Evolutionary conservation across 2,113 vertebrate species (phyloP).

Genomic region (Apeltes quadracus): DNA sequence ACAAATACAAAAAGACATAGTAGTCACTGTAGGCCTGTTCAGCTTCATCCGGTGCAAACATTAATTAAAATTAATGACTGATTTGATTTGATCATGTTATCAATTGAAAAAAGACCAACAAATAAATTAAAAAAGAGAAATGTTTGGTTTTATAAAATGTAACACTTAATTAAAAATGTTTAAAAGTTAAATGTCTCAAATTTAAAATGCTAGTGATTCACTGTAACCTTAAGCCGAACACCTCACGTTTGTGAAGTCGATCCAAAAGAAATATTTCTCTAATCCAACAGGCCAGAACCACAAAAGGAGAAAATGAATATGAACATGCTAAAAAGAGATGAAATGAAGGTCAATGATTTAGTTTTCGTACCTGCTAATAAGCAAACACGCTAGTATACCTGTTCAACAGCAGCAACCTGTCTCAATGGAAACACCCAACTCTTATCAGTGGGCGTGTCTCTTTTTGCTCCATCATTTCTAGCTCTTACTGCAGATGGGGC

Average conservation of each 20-base stretch:
- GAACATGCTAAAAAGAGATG: not conserved
- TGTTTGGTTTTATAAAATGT: no score
- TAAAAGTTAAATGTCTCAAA: no score
- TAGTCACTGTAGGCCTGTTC: conserved; percentile 36
- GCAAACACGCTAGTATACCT: no score
- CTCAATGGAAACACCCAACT: not conserved
- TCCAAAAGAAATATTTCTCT: not conserved
- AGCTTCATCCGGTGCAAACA: conserved; percentile 1
- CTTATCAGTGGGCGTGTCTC: not conserved
- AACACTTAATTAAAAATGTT: not conserved
- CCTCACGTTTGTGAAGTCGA: not conserved
- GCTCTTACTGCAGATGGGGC: not conserved
- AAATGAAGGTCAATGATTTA: not conserved
- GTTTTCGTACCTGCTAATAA: no score
- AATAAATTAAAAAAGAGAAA: no score
- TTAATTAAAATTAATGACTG: conserved; percentile 22
- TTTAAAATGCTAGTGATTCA: not conserved
- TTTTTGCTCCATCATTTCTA: not conserved
- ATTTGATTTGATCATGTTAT: not conserved
- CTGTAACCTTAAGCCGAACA: not conserved
- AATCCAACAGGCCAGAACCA: not conserved
- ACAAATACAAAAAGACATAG: conserved; percentile 35
- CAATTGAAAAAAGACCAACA: not conserved
- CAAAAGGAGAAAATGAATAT: not conserved
- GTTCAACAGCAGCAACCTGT: not conserved